phyloP scores from a whole-genome alignment of 30 jellyfish, hydroid and myxozoan genomes.

The Pelagia noctiluca region DNA sequence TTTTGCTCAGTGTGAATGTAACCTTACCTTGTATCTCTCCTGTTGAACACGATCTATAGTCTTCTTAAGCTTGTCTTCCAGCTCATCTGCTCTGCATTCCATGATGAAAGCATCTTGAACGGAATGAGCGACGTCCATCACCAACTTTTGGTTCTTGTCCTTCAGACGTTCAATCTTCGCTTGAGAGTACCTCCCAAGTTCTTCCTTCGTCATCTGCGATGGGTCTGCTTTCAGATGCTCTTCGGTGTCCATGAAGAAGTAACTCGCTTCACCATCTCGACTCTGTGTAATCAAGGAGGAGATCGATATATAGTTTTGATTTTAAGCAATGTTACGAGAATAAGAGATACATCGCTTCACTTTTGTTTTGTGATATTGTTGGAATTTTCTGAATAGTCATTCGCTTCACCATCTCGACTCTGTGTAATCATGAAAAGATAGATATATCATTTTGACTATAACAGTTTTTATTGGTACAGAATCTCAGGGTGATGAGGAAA shows the following conservation, averaged over 20 bases:
- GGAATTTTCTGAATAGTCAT: no score
- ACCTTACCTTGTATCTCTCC: conserved; percentile 22
- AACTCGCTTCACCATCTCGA: not conserved
- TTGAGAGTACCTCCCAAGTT: not conserved
- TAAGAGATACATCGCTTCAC: no score
- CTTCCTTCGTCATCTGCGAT: not conserved
- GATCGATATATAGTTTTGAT: no score
- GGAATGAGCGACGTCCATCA: not conserved
- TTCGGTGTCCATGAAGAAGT: not conserved
- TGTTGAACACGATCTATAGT: not conserved
- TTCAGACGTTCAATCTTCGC: not conserved
- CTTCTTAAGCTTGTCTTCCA: not conserved
- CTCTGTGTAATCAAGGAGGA: not conserved
- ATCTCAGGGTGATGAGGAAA: no score
- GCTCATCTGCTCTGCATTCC: not conserved
- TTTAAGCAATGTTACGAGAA: no score
- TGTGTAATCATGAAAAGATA: not conserved
- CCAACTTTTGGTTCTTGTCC: not conserved
- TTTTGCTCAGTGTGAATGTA: no score
- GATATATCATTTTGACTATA: no score
- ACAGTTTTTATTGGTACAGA: no score
- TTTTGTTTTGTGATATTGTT: no score
- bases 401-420: conserved; percentile 6
- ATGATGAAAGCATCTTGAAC: conserved; percentile 2
- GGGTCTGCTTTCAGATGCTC: not conserved